Conservation (phyloP, 1,140 invertebrate genomes). For the Uloborus diversus region DNA sequence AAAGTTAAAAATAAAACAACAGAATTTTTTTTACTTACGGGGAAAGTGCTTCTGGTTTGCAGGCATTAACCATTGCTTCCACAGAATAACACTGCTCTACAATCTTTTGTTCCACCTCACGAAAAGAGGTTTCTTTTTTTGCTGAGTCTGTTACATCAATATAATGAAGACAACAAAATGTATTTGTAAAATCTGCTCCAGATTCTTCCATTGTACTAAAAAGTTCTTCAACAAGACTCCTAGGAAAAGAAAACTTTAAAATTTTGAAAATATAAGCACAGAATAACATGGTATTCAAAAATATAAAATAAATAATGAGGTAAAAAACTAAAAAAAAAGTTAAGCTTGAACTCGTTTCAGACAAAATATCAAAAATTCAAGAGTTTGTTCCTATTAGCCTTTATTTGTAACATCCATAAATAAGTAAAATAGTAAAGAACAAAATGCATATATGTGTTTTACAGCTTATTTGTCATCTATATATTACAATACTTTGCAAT, state of each 20-base stretch:
- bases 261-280: neutral
- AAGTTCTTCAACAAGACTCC: conserved; percentile 69
- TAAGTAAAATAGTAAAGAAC: too few species aligned
- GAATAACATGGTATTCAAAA: neutral
- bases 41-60: conserved; percentile 62
- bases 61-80: conserved; percentile 62
- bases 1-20: too few species aligned
- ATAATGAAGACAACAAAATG: conserved; percentile 71
- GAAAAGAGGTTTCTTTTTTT: conserved; percentile 57
- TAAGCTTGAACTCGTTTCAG: neutral
- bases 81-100: conserved; percentile 64
- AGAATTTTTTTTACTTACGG: conserved; percentile 62
- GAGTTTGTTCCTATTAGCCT: too few species aligned
- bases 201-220: conserved; percentile 72
- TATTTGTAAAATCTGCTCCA: conserved; percentile 73
- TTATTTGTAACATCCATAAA: too few species aligned
- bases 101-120: conserved; percentile 61
- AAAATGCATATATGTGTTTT: neutral
- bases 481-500: too few species aligned
- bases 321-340: neutral
- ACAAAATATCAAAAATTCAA: neutral
- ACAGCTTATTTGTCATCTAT: too few species aligned
- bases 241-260: conserved; percentile 48
- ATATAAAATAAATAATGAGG: conserved; percentile 59
- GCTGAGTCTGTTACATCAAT: conserved; percentile 63